phyloP scores from a whole-genome alignment of 2,797 vertebrate genomes.

The Hirundo rustica region DNA sequence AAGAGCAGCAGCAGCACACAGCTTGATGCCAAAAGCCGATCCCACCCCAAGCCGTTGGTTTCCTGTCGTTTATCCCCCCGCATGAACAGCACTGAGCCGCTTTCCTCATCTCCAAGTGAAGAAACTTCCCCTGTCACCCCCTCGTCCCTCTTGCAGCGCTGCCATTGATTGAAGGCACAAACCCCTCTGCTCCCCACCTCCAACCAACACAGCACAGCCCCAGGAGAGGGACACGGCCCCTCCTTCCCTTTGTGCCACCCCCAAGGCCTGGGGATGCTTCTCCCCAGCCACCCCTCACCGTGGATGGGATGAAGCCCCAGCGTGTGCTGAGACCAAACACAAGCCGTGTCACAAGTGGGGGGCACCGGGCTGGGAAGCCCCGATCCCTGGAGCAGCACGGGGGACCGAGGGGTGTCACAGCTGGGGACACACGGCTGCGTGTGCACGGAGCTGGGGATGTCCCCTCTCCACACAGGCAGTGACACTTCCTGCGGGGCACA shows the following conservation, averaged over 20 bases:
- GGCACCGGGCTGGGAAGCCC: accelerated
- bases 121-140: not conserved
- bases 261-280: not conserved
- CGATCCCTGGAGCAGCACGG: not conserved
- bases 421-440: not conserved
- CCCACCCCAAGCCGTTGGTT: not conserved
- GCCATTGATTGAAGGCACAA: not conserved
- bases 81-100: not conserved
- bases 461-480: not conserved
- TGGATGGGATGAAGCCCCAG: not conserved
- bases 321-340: not conserved
- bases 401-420: not conserved
- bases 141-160: not conserved
- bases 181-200: not conserved
- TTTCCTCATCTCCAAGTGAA: not conserved
- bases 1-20: not conserved
- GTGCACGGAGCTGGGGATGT: not conserved
- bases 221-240: accelerated
- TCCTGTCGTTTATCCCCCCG: not conserved
- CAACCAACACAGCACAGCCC: not conserved
- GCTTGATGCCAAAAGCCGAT: not conserved
- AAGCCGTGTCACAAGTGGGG: not conserved
- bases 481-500: not conserved
- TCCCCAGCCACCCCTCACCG: not conserved
- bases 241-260: not conserved